Percentiles rank a stretch among this genome's conserved stretches.
Conservation (phyloP, 2,113 vertebrate genomes). For the Myiozetetes cayanensis region DNA sequence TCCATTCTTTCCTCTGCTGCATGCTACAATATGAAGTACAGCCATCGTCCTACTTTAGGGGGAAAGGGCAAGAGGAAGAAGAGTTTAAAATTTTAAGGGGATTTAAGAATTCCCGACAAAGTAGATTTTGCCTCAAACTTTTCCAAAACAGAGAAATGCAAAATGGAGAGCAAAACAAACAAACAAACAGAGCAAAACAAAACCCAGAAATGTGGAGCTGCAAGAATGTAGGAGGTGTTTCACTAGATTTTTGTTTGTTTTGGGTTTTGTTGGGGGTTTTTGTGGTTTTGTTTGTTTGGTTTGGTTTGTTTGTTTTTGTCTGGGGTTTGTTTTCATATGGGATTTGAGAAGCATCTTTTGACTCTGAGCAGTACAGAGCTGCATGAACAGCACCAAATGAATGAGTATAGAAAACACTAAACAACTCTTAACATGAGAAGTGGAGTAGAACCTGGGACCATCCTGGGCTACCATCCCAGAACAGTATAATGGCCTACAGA, state of each 20-base stretch:
- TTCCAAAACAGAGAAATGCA: neutral
- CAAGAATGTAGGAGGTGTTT: neutral
- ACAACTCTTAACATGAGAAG: neutral
- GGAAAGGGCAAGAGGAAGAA: neutral
- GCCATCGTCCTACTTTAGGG: neutral
- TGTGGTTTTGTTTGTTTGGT: too few relatives aligned
- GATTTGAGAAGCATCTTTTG: neutral
- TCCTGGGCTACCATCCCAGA: neutral
- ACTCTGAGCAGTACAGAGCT: neutral
- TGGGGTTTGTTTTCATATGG: neutral
- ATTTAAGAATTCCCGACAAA: conserved; percentile 6
- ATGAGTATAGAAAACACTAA: neutral
- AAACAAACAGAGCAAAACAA: neutral
- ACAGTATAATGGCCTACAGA: neutral
- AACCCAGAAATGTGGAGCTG: neutral
- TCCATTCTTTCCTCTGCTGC: neutral
- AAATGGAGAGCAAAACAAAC: neutral
- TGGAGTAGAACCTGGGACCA: neutral
- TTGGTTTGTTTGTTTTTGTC: neutral
- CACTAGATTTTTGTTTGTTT: neutral
- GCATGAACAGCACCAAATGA: neutral
- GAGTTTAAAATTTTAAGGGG: neutral
- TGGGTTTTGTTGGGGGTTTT: too few relatives aligned
- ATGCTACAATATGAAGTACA: neutral
- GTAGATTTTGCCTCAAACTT: neutral